Percentiles rank a stretch among this genome's conserved stretches.
These are phyloP conservation scores for Athetis lepigone DNA, from an alignment of 2,888 invertebrate species.

Conservation along the genomic window DNA sequence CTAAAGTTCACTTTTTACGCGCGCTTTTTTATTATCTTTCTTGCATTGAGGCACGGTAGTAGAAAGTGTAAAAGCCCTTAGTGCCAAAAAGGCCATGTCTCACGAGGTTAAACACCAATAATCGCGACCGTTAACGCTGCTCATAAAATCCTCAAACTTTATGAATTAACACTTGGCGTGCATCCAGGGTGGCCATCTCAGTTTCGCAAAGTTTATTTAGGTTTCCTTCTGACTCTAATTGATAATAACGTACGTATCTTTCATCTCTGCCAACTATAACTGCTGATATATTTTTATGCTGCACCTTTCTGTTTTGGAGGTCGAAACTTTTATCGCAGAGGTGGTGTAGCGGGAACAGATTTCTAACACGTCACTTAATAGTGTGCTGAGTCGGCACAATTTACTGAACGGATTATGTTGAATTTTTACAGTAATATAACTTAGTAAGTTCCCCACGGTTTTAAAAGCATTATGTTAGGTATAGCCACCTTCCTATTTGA, in stretches of 20 bases:
- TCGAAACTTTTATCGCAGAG: constrained; percentile 43
- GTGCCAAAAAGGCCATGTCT: constrained; percentile 36
- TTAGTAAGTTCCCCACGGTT: too few relatives aligned
- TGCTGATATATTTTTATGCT: constrained; percentile 65
- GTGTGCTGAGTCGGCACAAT: too few relatives aligned
- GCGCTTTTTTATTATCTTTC: too few relatives aligned
- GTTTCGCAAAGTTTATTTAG: constrained; percentile 78
- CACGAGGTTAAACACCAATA: constrained; percentile 53
- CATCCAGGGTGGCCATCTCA: constrained; percentile 74
- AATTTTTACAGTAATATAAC: too few relatives aligned
- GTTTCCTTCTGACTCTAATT: constrained; percentile 80
- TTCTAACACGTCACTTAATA: too few relatives aligned
- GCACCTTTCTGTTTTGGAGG: constrained; percentile 60
- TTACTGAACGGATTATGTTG: too few relatives aligned
- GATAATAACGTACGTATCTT: constrained; percentile 79
- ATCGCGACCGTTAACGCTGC: constrained; percentile 76
- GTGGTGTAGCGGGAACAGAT: too few relatives aligned
- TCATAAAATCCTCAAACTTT: constrained; percentile 81
- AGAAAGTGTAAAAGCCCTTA: too few relatives aligned
- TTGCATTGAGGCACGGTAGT: too few relatives aligned
- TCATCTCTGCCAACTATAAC: constrained; percentile 72
- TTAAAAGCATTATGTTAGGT: too few relatives aligned
- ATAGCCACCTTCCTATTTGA: too few relatives aligned
- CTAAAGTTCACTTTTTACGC: too few relatives aligned
- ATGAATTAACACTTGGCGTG: constrained; percentile 86